Conservation (phyloP, 2,797 vertebrate genomes). For the Acanthurus leucopareius region DNA sequence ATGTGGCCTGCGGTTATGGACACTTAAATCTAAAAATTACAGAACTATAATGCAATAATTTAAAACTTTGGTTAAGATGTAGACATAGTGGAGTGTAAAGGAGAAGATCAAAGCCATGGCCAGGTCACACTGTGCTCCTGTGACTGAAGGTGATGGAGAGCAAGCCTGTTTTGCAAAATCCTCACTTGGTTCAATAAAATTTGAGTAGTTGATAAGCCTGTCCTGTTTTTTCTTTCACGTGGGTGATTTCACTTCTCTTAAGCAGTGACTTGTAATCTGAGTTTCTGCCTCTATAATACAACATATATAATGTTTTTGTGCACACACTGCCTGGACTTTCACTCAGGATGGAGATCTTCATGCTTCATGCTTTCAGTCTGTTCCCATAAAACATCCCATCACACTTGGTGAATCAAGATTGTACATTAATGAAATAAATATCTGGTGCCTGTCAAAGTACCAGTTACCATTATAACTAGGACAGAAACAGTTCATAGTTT, state of each 20-base stretch:
- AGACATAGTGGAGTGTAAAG: slow-evolving; percentile 37
- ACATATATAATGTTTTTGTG: too few species aligned
- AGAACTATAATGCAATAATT: slow-evolving; percentile 69
- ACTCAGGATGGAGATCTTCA: too few species aligned
- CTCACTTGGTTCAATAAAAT: slow-evolving; percentile 75
- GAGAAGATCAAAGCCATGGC: slow-evolving; percentile 56
- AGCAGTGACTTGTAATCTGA: too few species aligned
- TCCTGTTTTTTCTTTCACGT: slow-evolving; percentile 26
- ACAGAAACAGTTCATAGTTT: too few species aligned
- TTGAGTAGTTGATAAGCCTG: slow-evolving; percentile 51
- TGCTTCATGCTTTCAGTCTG: too few species aligned
- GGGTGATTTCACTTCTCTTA: neutral
- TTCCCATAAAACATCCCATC: too few species aligned
- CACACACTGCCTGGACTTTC: too few species aligned
- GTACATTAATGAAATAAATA: too few species aligned
- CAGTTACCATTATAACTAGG: too few species aligned
- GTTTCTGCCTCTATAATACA: too few species aligned
- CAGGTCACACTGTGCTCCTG: slow-evolving; percentile 48
- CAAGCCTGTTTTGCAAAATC: slow-evolving; percentile 55
- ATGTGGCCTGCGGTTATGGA: slow-evolving; percentile 21
- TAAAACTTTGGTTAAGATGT: slow-evolving; percentile 19
- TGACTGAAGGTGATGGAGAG: slow-evolving; percentile 39
- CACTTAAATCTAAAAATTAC: slow-evolving; percentile 49
- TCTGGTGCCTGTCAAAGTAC: too few species aligned
- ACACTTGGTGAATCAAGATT: too few species aligned